Conservation (phyloP, 1,140 invertebrate genomes). For the Saccostrea cuccullata region DNA sequence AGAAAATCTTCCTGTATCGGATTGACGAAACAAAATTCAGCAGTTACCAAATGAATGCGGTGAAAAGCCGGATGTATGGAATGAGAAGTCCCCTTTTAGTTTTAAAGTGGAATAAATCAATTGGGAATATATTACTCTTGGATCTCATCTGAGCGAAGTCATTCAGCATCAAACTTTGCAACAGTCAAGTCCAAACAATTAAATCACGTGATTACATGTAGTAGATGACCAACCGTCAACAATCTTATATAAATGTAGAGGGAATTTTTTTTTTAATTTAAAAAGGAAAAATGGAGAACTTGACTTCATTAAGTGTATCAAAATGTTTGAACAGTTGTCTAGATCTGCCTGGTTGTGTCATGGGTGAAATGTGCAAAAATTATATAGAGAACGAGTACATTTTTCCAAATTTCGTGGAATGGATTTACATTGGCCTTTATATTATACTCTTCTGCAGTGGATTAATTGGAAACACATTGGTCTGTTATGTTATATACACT, state of each 20-base stretch:
- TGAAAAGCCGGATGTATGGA: constrained; percentile 24
- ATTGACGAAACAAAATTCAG: neutral
- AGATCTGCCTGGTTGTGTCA: constrained; percentile 8
- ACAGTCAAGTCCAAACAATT: neutral
- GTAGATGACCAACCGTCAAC: neutral
- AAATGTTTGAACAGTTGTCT: constrained; percentile 32
- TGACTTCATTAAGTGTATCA: neutral
- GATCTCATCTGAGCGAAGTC: neutral
- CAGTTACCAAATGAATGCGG: neutral
- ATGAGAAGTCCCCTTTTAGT: neutral
- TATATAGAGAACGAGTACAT: constrained; percentile 34
- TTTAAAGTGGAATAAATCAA: constrained; percentile 19
- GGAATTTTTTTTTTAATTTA: neutral
- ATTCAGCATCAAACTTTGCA: constrained; percentile 6
- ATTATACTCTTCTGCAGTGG: constrained; percentile 25
- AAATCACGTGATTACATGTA: constrained; percentile 11
- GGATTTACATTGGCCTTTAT: constrained; percentile 26
- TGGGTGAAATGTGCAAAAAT: neutral
- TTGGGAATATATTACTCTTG: constrained; percentile 9
- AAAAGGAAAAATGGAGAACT: constrained; percentile 1
- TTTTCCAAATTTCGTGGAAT: constrained; percentile 32
- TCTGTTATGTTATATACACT: constrained; percentile 28
- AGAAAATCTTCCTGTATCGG: neutral
- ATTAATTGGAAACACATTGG: constrained; percentile 29
- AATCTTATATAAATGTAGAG: neutral